Base-by-base conservation (phyloP, 2,888 invertebrate genomes). In the Platycheirus rosarum region DNA sequence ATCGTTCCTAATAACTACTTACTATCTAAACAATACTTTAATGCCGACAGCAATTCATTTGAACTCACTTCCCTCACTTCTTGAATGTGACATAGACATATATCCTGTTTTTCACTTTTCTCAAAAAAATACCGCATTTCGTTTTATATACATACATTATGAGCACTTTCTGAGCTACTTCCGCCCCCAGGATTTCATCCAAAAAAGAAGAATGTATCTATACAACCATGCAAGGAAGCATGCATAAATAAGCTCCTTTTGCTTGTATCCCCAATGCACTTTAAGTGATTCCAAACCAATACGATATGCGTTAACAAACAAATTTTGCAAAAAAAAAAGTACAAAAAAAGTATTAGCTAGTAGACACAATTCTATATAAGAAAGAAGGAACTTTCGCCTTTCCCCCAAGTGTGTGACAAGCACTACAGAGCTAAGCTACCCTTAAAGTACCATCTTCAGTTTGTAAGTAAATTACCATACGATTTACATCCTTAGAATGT, bases 381-480 rank as follows among this genome's bases (percentile, higher is more conserved):
- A 23, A 73, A 51, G 49, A 51, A 55, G 48, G 63, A 66, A 60
- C 35, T 32, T 73, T 65, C 48, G 49, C 49, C 48, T 46, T 62
- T 49, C 14, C 44, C 42, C 49, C 63, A 73, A 77, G 82, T 68
- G 77, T 82, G 71, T 77, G 82, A 77, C 82, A 73, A 77, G 82
- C 82, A 68, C 82, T 77, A 73, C 62, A 77, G 71, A 73, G 77
- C 82, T 82, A 68, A 82, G 77, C 82, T 82, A 73, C 77, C 77
- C 66, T 70, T 63, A 82, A 82, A 82, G 77, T 73, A 82, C 82
- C 82, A 69, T 78, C 78, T 84, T 78, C 78, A 78, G 84, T 77
- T 78, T 78, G 84, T 78, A 84, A 84, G 84, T 78, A 84, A 84
- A 84, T 84, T 84, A 84, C 84, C 84, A 84, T 84, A 78, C 78